These are phyloP conservation scores for Prolemur simus DNA, from an alignment of 2,113 vertebrate species.

Conservation along the genomic window DNA sequence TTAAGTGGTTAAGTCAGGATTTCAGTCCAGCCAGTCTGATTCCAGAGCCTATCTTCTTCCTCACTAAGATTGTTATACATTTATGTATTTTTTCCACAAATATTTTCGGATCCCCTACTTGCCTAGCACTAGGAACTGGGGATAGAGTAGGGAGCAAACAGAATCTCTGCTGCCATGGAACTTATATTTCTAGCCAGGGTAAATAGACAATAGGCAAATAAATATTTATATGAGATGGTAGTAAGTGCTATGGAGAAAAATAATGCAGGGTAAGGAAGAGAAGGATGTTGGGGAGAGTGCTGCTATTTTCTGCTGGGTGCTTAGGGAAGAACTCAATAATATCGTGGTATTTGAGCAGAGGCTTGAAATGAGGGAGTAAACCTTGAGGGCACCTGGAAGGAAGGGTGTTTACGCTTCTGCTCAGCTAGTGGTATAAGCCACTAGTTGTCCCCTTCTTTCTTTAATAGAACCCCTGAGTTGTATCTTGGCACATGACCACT, in stretches of 20 bases:
- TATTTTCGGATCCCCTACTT: constrained; percentile 19
- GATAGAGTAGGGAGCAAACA: background rate
- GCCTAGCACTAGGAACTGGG: background rate
- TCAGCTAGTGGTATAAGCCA: background rate
- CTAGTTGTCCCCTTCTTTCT: background rate
- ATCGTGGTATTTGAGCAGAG: background rate
- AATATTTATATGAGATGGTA: background rate
- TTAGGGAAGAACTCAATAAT: background rate
- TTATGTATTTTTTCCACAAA: constrained; percentile 1
- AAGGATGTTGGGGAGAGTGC: background rate
- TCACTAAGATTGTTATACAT: background rate
- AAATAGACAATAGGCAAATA: background rate
- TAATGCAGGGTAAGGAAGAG: background rate
- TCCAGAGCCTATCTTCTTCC: background rate
- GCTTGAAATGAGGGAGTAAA: background rate
- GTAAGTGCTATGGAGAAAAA: background rate
- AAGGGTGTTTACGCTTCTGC: background rate
- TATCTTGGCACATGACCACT: background rate
- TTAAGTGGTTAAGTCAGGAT: background rate
- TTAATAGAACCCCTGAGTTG: constrained; percentile 9
- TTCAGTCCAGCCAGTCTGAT: background rate
- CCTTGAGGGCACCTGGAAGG: background rate
- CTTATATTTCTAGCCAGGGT: constrained; percentile 3
- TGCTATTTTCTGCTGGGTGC: background rate
- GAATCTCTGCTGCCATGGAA: background rate